These are phyloP conservation scores for Heliconius sara DNA, from an alignment of 2,888 invertebrate species.

Conservation along the genomic window DNA sequence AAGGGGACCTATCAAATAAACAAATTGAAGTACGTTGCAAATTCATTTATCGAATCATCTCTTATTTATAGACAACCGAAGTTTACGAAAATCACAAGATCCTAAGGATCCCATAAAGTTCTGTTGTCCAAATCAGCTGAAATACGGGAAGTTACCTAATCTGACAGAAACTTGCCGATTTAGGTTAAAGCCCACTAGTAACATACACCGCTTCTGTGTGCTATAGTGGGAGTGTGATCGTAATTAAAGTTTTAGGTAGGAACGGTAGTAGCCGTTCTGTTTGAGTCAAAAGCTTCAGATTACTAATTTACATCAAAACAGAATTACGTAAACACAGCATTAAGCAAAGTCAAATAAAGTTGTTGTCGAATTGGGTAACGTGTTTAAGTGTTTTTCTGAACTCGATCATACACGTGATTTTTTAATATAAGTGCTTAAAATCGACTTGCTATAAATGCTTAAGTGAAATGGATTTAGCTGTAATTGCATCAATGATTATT, in stretches of 20 bases:
- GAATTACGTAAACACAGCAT: not conserved
- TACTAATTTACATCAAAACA: constrained; percentile 13
- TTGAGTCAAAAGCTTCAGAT: constrained; percentile 32
- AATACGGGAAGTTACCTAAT: constrained; percentile 33
- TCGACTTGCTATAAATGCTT: too few species aligned
- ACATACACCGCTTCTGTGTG: constrained; percentile 41
- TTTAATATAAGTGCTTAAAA: too few species aligned
- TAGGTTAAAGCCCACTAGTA: constrained; percentile 40
- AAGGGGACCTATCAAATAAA: not conserved
- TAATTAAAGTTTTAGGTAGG: constrained; percentile 43
- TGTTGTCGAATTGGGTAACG: constrained; percentile 9
- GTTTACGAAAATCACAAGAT: constrained; percentile 5
- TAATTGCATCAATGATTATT: too few species aligned
- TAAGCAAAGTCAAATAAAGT: constrained; percentile 4
- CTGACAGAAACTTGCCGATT: constrained; percentile 11
- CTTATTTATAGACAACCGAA: constrained; percentile 2
- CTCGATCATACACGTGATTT: too few species aligned
- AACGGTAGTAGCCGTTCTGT: constrained; percentile 31
- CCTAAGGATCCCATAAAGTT: constrained; percentile 31
- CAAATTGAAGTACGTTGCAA: not conserved
- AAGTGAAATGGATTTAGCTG: too few species aligned
- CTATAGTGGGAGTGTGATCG: constrained; percentile 36
- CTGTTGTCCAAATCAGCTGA: constrained; percentile 17
- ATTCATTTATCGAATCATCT: not conserved
- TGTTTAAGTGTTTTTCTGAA: constrained; percentile 20